Conservation (phyloP, 2,888 invertebrate species). For the Hyposoter didymator region DNA sequence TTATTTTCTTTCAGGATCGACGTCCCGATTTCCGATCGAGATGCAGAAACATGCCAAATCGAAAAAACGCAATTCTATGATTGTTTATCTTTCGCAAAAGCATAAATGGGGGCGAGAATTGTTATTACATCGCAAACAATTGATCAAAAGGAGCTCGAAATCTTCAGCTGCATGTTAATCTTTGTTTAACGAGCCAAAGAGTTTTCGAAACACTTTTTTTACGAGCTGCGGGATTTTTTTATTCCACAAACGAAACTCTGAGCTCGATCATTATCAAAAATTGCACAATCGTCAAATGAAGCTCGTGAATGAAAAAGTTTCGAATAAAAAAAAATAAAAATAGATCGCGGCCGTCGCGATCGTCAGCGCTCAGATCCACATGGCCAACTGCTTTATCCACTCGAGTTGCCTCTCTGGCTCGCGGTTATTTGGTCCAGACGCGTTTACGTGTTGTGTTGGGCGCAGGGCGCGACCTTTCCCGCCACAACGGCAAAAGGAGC, state of each 20-base stretch:
- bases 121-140: background rate
- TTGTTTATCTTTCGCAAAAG: background rate
- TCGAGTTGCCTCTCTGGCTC: slow-evolving; percentile 8
- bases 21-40: background rate
- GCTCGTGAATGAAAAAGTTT: background rate
- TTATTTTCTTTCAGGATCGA: background rate
- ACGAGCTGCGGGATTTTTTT: too few relatives aligned
- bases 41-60: background rate
- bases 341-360: background rate
- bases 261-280: too few relatives aligned
- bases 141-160: background rate
- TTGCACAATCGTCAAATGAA: background rate
- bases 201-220: background rate
- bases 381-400: background rate
- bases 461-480: slow-evolving; percentile 21
- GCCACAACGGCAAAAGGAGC: slow-evolving; percentile 35
- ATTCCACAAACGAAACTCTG: too few relatives aligned
- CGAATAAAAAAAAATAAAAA: background rate
- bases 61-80: background rate
- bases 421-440: background rate
- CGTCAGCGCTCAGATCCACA: background rate
- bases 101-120: background rate
- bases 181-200: background rate
- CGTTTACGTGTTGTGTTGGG: slow-evolving; percentile 22
- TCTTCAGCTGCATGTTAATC: background rate